These are phyloP conservation scores for Drosophila flavopinicola DNA, from an alignment of 2,888 invertebrate genomes.

Conservation along the genomic window DNA sequence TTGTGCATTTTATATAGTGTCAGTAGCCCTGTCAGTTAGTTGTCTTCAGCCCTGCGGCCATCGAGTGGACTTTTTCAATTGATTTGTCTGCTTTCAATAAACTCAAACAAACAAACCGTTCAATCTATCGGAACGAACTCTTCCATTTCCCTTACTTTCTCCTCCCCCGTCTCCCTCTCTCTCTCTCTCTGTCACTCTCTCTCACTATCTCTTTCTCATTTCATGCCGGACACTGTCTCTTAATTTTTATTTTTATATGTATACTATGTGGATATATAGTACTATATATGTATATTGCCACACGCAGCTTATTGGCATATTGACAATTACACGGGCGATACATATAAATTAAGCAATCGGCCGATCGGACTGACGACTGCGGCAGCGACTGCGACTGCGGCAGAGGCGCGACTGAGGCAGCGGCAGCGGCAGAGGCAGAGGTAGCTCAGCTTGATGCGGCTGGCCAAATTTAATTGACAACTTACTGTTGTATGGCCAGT, in stretches of 20 bases:
- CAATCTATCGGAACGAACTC: slow-evolving; percentile 52
- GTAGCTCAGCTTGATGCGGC: slow-evolving; percentile 71
- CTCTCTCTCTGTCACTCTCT: not conserved
- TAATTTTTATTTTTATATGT: slow-evolving; percentile 41
- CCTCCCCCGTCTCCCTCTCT: too few relatives aligned
- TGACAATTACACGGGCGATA: slow-evolving; percentile 80
- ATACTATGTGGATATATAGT: slow-evolving; percentile 21
- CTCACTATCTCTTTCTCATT: too few relatives aligned
- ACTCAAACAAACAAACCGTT: slow-evolving; percentile 68
- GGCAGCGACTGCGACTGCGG: slow-evolving; percentile 2
- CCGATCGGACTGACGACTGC: slow-evolving; percentile 32
- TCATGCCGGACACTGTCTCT: slow-evolving; percentile 20
- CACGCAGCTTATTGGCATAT: slow-evolving; percentile 79
- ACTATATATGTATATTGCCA: slow-evolving; percentile 42
- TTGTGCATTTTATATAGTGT: not conserved
- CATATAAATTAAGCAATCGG: slow-evolving; percentile 78
- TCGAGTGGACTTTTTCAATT: slow-evolving; percentile 58
- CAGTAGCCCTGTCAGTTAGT: not conserved
- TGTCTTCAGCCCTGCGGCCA: slow-evolving; percentile 56
- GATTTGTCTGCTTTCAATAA: slow-evolving; percentile 77
- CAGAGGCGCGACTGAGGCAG: slow-evolving; percentile 4
- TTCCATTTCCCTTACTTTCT: too few relatives aligned
- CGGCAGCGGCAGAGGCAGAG: slow-evolving; percentile 5
- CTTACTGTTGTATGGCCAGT: slow-evolving; percentile 69
- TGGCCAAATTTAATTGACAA: slow-evolving; percentile 79